Percentiles rank a stretch among this genome's conserved stretches.
These are phyloP conservation scores for Fragum sueziense DNA, from an alignment of 2,888 invertebrate species.

Conservation along the genomic window DNA sequence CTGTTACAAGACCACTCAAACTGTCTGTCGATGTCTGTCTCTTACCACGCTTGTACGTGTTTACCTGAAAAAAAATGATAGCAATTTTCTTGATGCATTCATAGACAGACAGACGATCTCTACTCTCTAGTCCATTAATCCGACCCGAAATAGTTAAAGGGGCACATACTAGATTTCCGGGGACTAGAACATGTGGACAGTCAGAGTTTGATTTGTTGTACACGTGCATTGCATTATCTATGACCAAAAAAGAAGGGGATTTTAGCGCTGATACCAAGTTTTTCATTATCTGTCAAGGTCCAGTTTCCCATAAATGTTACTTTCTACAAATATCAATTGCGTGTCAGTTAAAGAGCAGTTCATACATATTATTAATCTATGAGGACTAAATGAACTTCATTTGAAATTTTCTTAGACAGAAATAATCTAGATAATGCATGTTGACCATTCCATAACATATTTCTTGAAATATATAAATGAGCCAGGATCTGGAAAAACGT, in stretches of 20 bases:
- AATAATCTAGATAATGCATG: no score
- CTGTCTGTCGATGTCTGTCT: conserved; percentile 8
- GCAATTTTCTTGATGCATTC: background rate
- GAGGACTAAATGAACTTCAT: no score
- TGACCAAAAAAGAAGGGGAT: background rate
- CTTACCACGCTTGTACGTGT: conserved; percentile 5
- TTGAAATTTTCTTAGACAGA: no score
- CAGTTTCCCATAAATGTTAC: no score
- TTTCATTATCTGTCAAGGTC: no score
- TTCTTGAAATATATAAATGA: no score
- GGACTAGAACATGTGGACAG: background rate
- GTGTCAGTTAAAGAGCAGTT: no score
- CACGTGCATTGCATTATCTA: background rate
- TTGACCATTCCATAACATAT: no score
- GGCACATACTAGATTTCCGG: background rate
- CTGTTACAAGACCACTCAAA: conserved; percentile 5
- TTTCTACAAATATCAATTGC: no score
- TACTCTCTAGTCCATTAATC: background rate
- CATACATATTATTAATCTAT: no score
- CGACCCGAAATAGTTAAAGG: background rate
- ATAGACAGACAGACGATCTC: background rate
- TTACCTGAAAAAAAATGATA: background rate
- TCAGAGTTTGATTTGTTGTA: background rate
- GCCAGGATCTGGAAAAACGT: no score
- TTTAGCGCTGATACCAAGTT: no score